A percentile compares a stretch with the other conserved stretches of the same genome.
phyloP scores from a whole-genome alignment of 2,797 vertebrate species.

The Aldrovandia affinis region DNA sequence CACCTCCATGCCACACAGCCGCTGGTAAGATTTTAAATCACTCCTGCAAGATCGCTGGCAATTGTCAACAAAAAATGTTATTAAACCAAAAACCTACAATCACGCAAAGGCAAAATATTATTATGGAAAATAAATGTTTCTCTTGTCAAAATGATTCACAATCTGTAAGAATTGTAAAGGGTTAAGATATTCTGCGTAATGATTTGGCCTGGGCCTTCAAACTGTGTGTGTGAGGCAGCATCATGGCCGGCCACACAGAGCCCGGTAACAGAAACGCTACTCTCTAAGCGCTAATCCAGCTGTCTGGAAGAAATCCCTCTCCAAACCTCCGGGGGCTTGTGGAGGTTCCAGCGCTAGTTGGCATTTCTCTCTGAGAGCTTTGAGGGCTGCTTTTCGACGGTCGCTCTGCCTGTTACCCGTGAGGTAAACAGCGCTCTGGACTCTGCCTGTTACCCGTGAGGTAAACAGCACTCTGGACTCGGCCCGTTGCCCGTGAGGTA shows the following conservation, averaged over 20 bases:
- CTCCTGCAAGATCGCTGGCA: no score
- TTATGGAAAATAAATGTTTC: neutral
- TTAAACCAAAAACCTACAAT: neutral
- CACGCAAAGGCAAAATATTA: neutral
- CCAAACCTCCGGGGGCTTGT: neutral
- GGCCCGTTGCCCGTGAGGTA: neutral
- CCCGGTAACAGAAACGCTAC: neutral
- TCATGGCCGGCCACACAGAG: neutral
- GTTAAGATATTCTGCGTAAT: neutral
- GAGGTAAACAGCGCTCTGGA: neutral
- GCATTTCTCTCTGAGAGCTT: neutral
- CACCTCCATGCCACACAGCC: no score
- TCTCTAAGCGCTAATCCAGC: neutral
- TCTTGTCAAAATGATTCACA: no score
- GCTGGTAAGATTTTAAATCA: no score
- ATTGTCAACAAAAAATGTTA: no score
- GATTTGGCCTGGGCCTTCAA: neutral
- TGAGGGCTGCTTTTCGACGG: neutral
- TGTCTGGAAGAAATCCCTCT: neutral
- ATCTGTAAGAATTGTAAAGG: no score
- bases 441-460: neutral
- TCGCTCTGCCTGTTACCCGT: neutral
- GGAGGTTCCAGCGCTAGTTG: neutral
- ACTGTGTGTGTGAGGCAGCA: neutral
- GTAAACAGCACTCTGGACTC: neutral